Conservation (phyloP, 92 coral and sea anemone genomes). For the Montipora capitata region DNA sequence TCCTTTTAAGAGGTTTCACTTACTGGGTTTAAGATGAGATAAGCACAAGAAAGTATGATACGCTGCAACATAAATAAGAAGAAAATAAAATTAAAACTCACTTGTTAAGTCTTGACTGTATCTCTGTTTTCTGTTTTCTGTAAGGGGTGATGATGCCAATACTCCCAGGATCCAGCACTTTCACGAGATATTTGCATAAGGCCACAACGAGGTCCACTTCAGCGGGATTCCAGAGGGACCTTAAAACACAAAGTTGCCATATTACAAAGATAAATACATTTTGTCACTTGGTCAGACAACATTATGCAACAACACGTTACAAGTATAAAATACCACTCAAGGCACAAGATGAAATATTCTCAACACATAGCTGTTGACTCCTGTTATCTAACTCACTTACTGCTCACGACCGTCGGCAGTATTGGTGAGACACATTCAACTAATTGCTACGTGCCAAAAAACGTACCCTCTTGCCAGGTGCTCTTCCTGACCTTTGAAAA, state of each 20-base stretch:
- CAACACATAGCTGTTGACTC: no score
- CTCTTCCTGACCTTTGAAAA: conserved; percentile 71
- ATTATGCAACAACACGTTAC: no score
- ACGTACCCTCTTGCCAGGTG: conserved; percentile 78
- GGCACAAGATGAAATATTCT: no score
- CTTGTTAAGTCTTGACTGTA: conserved; percentile 70
- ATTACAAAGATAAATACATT: not conserved
- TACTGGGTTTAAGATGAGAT: no score
- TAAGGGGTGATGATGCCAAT: conserved; percentile 96
- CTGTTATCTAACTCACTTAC: no score
- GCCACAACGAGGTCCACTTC: conserved; percentile 66
- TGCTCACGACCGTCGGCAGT: no score
- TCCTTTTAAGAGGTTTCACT: no score
- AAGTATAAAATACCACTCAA: not conserved
- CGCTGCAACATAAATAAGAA: no score
- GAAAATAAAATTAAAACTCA: conserved; percentile 12
- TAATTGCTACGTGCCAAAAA: not conserved
- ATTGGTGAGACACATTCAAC: no score
- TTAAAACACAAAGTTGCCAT: not conserved
- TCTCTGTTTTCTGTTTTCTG: conserved; percentile 75
- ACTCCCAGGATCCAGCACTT: conserved; percentile 43
- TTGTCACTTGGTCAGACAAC: no score
- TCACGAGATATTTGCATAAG: conserved; percentile 50
- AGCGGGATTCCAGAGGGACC: conserved; percentile 74
- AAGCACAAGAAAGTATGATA: no score